Conservation (phyloP, 2,888 invertebrate species). For the Oscheius myriophilus region DNA sequence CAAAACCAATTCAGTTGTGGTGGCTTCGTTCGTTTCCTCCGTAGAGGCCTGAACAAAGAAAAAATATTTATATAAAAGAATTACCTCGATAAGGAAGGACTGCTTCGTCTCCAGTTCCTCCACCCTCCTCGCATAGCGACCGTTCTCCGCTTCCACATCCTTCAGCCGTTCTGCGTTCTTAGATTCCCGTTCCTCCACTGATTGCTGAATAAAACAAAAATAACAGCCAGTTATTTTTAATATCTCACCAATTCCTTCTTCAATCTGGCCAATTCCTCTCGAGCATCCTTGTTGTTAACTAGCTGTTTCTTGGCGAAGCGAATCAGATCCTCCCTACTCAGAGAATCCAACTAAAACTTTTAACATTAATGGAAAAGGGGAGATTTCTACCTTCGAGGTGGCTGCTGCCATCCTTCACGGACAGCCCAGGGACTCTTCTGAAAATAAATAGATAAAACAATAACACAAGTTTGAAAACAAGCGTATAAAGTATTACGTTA, state of each 20-base stretch:
- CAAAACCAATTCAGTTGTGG: constrained; percentile 26
- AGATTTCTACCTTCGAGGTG: not conserved
- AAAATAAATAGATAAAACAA: too few species aligned
- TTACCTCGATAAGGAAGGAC: constrained; percentile 23
- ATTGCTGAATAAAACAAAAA: constrained; percentile 13
- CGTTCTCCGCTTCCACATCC: constrained; percentile 9
- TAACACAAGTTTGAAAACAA: too few species aligned
- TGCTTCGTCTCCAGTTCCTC: constrained; percentile 30
- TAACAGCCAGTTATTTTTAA: not conserved
- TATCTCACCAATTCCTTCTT: constrained; percentile 31
- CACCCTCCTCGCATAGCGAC: not conserved
- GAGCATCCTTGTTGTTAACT: constrained; percentile 37
- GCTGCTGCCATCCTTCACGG: too few species aligned
- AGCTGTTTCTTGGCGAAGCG: constrained; percentile 56
- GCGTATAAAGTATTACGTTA: too few species aligned
- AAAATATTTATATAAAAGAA: not conserved
- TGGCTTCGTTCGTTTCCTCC: constrained; percentile 10
- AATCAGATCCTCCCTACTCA: constrained; percentile 52
- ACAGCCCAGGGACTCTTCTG: too few species aligned
- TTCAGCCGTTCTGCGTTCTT: not conserved
- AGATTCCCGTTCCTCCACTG: not conserved
- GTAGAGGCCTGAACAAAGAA: constrained; percentile 5
- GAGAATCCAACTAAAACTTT: constrained; percentile 40
- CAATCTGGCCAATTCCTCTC: constrained; percentile 37
- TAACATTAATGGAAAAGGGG: not conserved